These are phyloP conservation scores for Corythaixoides concolor DNA, from an alignment of 2,113 vertebrate species.

Conservation along the genomic window DNA sequence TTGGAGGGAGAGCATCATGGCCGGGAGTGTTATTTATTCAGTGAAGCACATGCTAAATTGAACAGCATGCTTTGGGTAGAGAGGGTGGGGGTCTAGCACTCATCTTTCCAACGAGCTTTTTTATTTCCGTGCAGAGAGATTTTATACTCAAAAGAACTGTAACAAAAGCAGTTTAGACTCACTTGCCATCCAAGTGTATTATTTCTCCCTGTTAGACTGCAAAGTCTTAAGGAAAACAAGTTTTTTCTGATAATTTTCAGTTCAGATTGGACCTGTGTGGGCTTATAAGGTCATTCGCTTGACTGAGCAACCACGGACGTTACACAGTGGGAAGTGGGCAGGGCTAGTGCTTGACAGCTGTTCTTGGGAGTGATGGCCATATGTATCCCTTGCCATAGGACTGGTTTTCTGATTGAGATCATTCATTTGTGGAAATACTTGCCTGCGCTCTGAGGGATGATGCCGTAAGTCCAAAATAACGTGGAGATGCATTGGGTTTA, in stretches of 20 bases:
- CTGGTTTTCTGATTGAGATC: constrained; percentile 61
- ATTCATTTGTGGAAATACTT: constrained; percentile 51
- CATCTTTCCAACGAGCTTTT: constrained; percentile 3
- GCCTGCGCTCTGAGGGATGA: constrained; percentile 27
- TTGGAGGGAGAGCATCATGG: constrained; percentile 44
- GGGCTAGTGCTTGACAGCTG: constrained; percentile 62
- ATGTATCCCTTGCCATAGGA: constrained; percentile 64
- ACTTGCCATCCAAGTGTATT: background rate
- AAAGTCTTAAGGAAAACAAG: constrained; percentile 10
- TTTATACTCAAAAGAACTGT: constrained; percentile 25
- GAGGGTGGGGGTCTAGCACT: constrained; percentile 7
- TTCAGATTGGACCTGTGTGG: constrained; percentile 31
- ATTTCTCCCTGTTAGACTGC: background rate
- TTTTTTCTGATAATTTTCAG: constrained; percentile 16
- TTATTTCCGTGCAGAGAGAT: constrained; percentile 12
- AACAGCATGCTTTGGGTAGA: constrained; percentile 47
- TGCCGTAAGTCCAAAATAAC: constrained; percentile 35
- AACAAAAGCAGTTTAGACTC: background rate
- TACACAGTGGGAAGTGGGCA: constrained; percentile 60
- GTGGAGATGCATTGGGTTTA: background rate
- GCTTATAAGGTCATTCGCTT: constrained; percentile 61
- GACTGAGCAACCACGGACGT: constrained; percentile 41
- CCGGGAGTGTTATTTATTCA: constrained; percentile 57
- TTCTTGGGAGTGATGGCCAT: constrained; percentile 64
- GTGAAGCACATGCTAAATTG: constrained; percentile 59